Evolutionary conservation across 2,797 vertebrate genomes (phyloP).

Genomic region (Threskiornis aethiopicus): DNA sequence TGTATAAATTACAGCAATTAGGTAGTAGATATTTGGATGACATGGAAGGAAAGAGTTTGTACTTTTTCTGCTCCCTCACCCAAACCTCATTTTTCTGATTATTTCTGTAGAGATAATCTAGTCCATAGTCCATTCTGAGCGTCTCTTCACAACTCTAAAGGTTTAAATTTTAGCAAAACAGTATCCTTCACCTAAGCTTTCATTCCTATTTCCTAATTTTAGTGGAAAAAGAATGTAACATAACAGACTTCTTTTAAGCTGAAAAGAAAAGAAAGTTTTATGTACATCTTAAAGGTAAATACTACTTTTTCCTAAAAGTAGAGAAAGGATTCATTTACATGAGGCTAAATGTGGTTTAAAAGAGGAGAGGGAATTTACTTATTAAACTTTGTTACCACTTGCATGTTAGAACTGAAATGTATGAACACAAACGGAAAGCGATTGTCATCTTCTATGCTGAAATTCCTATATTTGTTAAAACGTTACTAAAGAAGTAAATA

Average conservation of each 20-base stretch:
- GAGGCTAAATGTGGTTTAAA: not conserved
- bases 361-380: not conserved
- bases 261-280: not conserved
- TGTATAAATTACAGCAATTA: accelerated
- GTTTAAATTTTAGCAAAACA: not conserved
- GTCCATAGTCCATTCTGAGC: not conserved
- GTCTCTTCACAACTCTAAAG: not conserved
- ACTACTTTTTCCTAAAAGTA: not conserved
- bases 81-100: not conserved
- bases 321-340: not conserved
- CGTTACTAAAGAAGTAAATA: not conserved
- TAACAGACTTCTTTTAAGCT: not conserved
- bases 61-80: not conserved
- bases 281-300: not conserved
- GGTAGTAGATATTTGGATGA: not conserved
- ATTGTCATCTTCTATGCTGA: not conserved
- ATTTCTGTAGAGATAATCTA: not conserved
- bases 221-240: not conserved
- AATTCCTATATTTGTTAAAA: not conserved
- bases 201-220: not conserved
- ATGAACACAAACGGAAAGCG: not conserved
- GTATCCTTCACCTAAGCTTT: not conserved
- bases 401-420: not conserved
- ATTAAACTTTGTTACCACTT: not conserved
- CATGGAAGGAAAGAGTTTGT: not conserved